These are phyloP conservation scores for Mesoclemmys tuberculata DNA, from an alignment of 2,113 vertebrate species.

Conservation along the genomic window DNA sequence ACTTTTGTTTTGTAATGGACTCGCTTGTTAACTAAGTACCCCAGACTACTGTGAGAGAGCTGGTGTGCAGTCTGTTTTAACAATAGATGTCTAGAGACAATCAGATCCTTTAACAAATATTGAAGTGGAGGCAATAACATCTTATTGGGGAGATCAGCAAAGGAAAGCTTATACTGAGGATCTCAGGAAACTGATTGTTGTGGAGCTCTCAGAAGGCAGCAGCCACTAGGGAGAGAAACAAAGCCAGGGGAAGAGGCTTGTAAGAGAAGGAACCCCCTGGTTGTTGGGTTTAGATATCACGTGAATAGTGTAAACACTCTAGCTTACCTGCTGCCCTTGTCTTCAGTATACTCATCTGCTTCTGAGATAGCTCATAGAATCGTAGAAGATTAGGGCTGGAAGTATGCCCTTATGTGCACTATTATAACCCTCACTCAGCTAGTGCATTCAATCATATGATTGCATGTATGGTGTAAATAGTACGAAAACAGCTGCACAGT, in stretches of 20 bases:
- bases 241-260: not conserved
- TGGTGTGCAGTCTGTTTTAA: not conserved
- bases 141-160: not conserved
- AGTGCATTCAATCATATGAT: not conserved
- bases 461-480: not conserved
- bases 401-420: not conserved
- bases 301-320: not conserved
- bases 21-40: not conserved
- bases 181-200: not conserved
- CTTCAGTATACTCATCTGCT: not conserved
- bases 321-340: not conserved
- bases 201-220: not conserved
- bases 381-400: too few relatives aligned
- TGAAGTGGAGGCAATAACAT: not conserved
- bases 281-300: conserved; percentile 1
- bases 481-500: not conserved
- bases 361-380: not conserved
- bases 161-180: not conserved
- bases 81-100: not conserved
- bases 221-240: not conserved
- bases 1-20: not conserved
- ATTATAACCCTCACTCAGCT: not conserved
- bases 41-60: not conserved
- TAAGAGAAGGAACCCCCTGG: not conserved
- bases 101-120: not conserved